Conservation (phyloP, 2,888 invertebrate species). For the Alloscopus bannaensis region DNA sequence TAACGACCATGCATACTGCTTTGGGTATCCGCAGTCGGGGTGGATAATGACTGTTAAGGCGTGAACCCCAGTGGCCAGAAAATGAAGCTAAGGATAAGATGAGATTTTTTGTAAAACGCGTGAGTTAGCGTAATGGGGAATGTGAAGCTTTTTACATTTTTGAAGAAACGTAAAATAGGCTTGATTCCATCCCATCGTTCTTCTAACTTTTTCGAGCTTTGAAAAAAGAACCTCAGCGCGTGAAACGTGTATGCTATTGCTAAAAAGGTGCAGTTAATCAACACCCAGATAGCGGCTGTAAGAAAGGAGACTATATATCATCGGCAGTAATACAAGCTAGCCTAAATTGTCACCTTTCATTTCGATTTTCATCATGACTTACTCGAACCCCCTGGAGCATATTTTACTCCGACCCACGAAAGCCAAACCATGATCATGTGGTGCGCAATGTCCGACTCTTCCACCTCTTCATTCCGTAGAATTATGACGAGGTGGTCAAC, state of each 20-base stretch:
- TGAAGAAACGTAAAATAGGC: background rate
- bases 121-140: background rate
- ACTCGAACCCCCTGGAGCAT: conserved; percentile 25
- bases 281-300: background rate
- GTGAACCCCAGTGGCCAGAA: background rate
- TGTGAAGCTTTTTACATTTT: background rate
- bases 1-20: background rate
- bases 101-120: background rate
- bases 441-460: background rate
- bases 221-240: background rate
- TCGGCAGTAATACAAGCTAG: background rate
- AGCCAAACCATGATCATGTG: conserved; percentile 4
- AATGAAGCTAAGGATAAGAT: background rate
- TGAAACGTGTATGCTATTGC: background rate
- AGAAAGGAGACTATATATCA: background rate
- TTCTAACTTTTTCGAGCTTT: background rate
- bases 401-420: conserved; percentile 8
- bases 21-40: background rate
- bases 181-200: background rate
- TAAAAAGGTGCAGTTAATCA: background rate
- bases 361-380: background rate
- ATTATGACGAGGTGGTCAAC: background rate
- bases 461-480: background rate
- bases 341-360: background rate
- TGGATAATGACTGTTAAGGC: background rate